Evolutionary conservation across 2,888 invertebrate genomes (phyloP), one percentile per base, ranked within the genome.

Genomic region (Blomia tropicalis): DNA sequence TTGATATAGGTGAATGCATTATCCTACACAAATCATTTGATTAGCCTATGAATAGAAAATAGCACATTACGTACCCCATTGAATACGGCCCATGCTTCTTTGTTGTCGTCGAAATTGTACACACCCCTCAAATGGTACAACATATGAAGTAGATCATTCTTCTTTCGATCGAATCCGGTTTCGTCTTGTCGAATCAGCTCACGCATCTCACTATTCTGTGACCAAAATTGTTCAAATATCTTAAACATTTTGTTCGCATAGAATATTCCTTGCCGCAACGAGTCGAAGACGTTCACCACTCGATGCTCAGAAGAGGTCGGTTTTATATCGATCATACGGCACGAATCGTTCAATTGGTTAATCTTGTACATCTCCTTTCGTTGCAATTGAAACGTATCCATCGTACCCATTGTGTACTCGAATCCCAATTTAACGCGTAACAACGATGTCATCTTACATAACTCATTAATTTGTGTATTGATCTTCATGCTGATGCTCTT

Each of bases 21-120:
- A 4, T 31, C 32, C 30, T 27, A 29, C 2, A 32, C 36, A 36
- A 36, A 36, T 17, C 36, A 36, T 36, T 17, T 36, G 36, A 36
- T 36, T 36, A 36, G 36, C 7, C 36, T 11, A 7, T 36, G 36
- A 36, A 11, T 36, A 36, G n/a, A n/a, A n/a, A n/a, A n/a, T n/a
- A n/a, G n/a, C n/a, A n/a, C n/a, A n/a, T n/a, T n/a, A 56, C 56
- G 25, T 36, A 56, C 56, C 3, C 56, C 56, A 56, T 56, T 56
- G 29, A 36, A 56, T 7, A 47, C 51, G 17, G 56, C 56, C 56
- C 56, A 56, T 31, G 56, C 56, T 29, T 56, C 29, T 22, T 27
- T 2, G 11, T 31, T 32, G 3, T 56, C 56, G 23, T 56, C 31
- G 23, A 56, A 56, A 25, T 56, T 56, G 25, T 56, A 25, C 29